These are phyloP conservation scores for Episyrphus balteatus DNA, from an alignment of 1,140 invertebrate species.

Conservation along the genomic window DNA sequence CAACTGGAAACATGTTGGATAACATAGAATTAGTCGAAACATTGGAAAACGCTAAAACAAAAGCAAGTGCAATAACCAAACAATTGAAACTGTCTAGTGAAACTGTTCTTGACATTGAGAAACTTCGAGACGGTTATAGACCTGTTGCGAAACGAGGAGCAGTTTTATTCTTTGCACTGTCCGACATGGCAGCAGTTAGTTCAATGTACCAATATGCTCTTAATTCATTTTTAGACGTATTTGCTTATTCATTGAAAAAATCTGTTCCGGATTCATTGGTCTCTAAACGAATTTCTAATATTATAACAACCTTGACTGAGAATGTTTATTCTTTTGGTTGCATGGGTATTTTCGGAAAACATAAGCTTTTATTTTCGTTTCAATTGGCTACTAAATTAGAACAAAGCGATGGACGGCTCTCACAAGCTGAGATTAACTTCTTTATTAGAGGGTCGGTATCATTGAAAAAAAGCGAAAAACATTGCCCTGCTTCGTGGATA, in stretches of 20 bases:
- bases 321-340: conserved; percentile 84
- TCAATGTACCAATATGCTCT: conserved; percentile 88
- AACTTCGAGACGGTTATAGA: conserved; percentile 67
- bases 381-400: conserved; percentile 78
- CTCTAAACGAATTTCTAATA: conserved; percentile 60
- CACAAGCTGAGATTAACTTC: conserved; percentile 70
- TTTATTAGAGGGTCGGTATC: conserved; percentile 77
- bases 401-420: conserved; percentile 49
- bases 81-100: conserved; percentile 61
- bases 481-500: conserved; percentile 62
- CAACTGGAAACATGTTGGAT: conserved; percentile 82
- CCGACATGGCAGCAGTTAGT: conserved; percentile 75
- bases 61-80: conserved; percentile 61
- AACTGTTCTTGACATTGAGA: conserved; percentile 66
- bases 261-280: conserved; percentile 64
- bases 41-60: conserved; percentile 78
- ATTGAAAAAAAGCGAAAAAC: conserved; percentile 56
- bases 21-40: conserved; percentile 75
- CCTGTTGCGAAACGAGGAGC: conserved; percentile 72
- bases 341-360: conserved; percentile 80
- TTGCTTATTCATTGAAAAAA: conserved; percentile 65
- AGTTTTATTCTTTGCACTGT: conserved; percentile 78
- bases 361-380: conserved; percentile 83
- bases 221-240: conserved; percentile 66
- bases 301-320: conserved; percentile 71